Evolutionary conservation across 2,113 vertebrate genomes (phyloP), one percentile per base, ranked within the genome.

Genomic region (Leptodactylus fuscus): DNA sequence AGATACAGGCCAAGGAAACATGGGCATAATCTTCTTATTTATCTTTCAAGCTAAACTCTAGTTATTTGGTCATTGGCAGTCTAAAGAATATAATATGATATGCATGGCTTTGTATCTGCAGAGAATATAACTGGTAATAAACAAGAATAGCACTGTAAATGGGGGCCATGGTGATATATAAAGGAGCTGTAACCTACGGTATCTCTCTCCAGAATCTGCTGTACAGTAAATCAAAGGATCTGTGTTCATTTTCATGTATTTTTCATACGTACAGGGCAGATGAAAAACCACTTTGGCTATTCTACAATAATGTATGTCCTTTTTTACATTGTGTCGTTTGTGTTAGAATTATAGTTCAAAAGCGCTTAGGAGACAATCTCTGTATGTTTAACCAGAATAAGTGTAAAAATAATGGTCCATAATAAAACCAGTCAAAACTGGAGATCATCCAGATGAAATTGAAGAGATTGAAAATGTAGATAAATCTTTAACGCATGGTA

Each of bases 391-490:
- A 62, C 62, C 58, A 81, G 29, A 62, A 29, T 18, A 36, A 44
- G 15, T 46, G 53, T 81, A 65, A 65, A 62, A 65, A 62, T 62
- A 65, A 41, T 29, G 16, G 22, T 44, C 44, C 41, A 29, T 65
- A 18, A 81, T 48, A 81, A 81, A 81, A 67, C 1, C 79, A 81
- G 41, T 67, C 24, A 27, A 81, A 81, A 81, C 22, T 67, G 41
- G 44, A 81, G 58, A 67, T 81, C 58, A 67, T 81, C 58, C 44
- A 29, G 79, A 24, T 67, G 24, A 81, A 65, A 67, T 24, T 65
- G 55, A 81, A 81, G 41, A 67, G 79, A 81, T 65, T 81, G 78
- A 67, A 67, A 32, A 46, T 67, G 38, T 58, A 60, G 51, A 79
- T 38, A 38, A 79, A 41, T 79, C 76, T 79, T 41, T 65, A 81